These are phyloP conservation scores for Mesitornis unicolor DNA, from an alignment of 2,113 vertebrate genomes.

Conservation along the genomic window DNA sequence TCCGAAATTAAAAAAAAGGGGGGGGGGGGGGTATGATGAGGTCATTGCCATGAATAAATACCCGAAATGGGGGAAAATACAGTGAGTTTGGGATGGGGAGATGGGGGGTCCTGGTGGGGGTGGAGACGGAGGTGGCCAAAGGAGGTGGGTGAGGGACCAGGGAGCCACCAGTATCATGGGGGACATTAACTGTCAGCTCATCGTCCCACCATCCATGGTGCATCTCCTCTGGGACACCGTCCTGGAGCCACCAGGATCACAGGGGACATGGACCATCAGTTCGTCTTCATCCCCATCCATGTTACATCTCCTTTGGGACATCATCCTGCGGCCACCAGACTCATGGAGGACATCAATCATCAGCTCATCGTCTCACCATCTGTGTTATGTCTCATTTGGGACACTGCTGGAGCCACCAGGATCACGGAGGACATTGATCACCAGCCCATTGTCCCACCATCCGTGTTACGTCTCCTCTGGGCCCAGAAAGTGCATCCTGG, in stretches of 20 bases:
- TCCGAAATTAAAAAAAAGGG: background rate
- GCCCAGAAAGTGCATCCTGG: background rate
- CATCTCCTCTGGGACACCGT: background rate
- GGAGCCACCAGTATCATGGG: background rate
- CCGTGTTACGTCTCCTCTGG: background rate
- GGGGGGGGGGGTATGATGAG: background rate
- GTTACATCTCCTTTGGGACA: background rate
- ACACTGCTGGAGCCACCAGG: background rate
- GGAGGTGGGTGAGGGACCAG: background rate
- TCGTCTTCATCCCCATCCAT: background rate
- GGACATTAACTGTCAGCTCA: too few relatives aligned
- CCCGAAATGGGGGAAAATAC: background rate
- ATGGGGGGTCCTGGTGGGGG: fast-evolving
- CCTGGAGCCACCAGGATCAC: background rate
- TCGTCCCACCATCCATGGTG: too few relatives aligned
- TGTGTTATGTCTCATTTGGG: background rate
- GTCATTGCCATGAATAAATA: background rate
- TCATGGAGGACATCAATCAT: background rate
- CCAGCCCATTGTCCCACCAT: background rate
- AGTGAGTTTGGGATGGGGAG: too few relatives aligned
- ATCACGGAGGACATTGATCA: too few relatives aligned
- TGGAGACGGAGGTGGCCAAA: background rate
- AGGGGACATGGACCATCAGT: too few relatives aligned
- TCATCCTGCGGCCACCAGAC: background rate
- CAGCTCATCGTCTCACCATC: too few relatives aligned